Percentiles rank a stretch among this genome's conserved stretches.
phyloP scores from a whole-genome alignment of 2,113 vertebrate species.

The Seriola rivoliana region DNA sequence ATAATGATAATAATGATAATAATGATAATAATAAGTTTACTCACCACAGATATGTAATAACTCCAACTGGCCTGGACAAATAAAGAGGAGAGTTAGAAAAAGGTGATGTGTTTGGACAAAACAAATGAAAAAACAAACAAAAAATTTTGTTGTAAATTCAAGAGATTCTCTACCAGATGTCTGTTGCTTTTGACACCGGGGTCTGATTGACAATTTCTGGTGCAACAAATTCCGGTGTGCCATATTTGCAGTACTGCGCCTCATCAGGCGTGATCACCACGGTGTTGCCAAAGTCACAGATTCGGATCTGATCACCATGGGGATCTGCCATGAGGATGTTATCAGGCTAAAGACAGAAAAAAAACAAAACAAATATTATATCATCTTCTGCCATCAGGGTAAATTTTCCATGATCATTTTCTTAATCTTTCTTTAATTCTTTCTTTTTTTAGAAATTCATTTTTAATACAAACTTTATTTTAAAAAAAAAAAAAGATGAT shows the following conservation, averaged over 20 bases:
- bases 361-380: background rate
- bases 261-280: constrained; percentile 88
- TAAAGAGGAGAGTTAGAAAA: constrained; percentile 5
- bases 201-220: constrained; percentile 97
- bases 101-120: background rate
- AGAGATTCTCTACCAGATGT: constrained; percentile 89
- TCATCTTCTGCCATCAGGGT: background rate
- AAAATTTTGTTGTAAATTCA: background rate
- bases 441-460: too few relatives aligned
- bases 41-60: constrained; percentile 95
- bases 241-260: constrained; percentile 94
- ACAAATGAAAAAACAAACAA: background rate
- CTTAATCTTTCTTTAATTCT: too few relatives aligned
- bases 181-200: constrained; percentile 92
- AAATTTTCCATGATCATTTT: background rate
- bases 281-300: constrained; percentile 96
- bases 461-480: too few relatives aligned
- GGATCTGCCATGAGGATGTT: constrained; percentile 94
- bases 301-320: constrained; percentile 90
- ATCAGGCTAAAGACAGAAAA: constrained; percentile 87
- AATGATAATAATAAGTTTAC: constrained; percentile 52
- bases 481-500: background rate
- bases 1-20: background rate
- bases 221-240: constrained; percentile 95
- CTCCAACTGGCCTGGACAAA: constrained; percentile 90